These are phyloP conservation scores for Catostomus latipinnis DNA, from an alignment of 2,797 vertebrate species.

Conservation along the genomic window DNA sequence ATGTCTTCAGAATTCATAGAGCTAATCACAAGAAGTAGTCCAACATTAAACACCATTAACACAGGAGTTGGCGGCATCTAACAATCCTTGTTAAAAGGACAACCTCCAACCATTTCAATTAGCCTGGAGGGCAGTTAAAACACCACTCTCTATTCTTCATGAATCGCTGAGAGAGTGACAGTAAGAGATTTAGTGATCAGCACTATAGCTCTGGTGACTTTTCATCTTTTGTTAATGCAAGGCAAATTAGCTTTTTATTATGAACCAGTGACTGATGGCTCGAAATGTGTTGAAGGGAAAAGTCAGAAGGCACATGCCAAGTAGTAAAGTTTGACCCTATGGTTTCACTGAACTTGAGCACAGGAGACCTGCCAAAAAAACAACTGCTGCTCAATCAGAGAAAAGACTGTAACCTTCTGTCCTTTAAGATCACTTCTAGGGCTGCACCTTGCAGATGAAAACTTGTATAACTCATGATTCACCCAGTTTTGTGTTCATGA, in stretches of 20 bases:
- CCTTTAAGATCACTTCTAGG: no score
- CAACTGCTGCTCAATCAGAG: not conserved
- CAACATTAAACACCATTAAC: constrained; percentile 74
- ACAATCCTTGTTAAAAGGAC: constrained; percentile 72
- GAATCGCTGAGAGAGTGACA: constrained; percentile 58
- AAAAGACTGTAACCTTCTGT: not conserved
- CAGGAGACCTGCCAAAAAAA: constrained; percentile 29
- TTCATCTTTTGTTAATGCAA: constrained; percentile 75
- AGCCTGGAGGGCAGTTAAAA: constrained; percentile 67
- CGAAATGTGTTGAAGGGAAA: constrained; percentile 27
- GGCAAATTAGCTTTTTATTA: constrained; percentile 74
- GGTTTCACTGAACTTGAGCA: constrained; percentile 30
- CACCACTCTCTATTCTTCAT: constrained; percentile 51
- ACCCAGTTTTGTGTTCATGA: no score
- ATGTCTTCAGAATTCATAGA: constrained; percentile 58
- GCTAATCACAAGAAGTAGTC: constrained; percentile 72
- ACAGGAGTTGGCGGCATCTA: constrained; percentile 66
- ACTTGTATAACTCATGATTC: no score
- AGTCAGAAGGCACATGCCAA: constrained; percentile 55
- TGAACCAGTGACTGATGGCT: constrained; percentile 47
- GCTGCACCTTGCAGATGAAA: not conserved
- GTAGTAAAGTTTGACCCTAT: constrained; percentile 29
- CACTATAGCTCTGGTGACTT: constrained; percentile 81
- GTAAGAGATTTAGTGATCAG: constrained; percentile 84
- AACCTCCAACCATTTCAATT: constrained; percentile 74